Conservation (phyloP, 1,140 invertebrate species). For the Atta colombica region DNA sequence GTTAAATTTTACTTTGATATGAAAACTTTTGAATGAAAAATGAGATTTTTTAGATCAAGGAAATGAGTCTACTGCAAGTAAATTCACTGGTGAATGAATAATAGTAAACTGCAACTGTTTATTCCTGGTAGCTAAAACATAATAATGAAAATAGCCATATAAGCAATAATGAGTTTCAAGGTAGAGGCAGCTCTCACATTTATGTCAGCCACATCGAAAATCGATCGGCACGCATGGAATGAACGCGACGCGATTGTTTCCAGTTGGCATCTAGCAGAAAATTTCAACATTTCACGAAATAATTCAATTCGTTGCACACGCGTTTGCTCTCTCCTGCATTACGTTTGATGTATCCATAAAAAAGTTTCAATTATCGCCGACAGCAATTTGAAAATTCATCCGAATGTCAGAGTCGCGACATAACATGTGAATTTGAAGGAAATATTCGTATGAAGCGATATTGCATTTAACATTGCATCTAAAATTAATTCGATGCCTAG, state of each 20-base stretch:
- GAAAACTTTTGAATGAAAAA: neutral
- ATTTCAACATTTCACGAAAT: slow-evolving; percentile 39
- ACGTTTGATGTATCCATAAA: neutral
- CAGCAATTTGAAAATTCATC: slow-evolving; percentile 8
- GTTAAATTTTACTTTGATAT: neutral
- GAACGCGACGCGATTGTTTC: slow-evolving; percentile 52
- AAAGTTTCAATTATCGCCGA: slow-evolving; percentile 11
- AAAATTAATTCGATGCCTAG: neutral
- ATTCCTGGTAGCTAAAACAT: slow-evolving; percentile 28
- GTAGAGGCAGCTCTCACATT: slow-evolving; percentile 41
- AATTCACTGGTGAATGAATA: neutral
- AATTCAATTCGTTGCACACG: slow-evolving; percentile 5
- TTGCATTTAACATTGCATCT: neutral
- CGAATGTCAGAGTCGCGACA: neutral
- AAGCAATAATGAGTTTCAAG: slow-evolving; percentile 56
- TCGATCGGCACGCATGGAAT: slow-evolving; percentile 40
- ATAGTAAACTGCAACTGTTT: slow-evolving; percentile 6
- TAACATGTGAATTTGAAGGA: neutral
- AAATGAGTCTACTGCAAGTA: neutral
- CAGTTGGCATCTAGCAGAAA: slow-evolving; percentile 19
- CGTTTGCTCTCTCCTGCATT: neutral
- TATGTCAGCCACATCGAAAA: slow-evolving; percentile 58
- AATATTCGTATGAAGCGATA: neutral
- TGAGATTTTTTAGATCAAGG: neutral
- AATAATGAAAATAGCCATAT: slow-evolving; percentile 41